Evolutionary conservation across 2,113 vertebrate species (phyloP).

Genomic region (Odocoileus hemionus): DNA sequence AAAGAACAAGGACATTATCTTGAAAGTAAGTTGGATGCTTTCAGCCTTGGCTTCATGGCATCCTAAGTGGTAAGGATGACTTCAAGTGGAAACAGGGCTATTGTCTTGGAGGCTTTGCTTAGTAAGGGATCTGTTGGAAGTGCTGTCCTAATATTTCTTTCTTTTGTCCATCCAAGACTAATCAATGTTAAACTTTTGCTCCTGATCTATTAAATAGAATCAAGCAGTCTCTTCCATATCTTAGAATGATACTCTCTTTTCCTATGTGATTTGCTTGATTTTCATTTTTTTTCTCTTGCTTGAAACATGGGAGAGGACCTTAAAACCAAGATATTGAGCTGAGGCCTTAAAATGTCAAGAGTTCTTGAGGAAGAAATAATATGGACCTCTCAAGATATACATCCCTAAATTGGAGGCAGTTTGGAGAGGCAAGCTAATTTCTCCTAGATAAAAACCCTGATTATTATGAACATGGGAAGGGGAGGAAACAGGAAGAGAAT

Average conservation of each 20-base stretch:
- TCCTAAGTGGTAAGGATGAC: background rate
- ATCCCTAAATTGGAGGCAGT: background rate
- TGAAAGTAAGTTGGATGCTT: background rate
- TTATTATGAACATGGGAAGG: background rate
- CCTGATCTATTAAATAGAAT: background rate
- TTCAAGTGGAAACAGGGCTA: background rate
- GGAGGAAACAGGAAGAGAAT: background rate
- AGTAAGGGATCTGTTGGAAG: background rate
- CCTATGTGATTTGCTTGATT: background rate
- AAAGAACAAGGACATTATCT: background rate
- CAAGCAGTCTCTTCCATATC: background rate
- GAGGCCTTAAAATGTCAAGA: slow-evolving; percentile 19
- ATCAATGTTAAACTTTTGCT: background rate
- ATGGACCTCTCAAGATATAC: background rate
- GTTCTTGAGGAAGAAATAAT: background rate
- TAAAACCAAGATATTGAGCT: background rate
- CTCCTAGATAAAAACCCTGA: background rate
- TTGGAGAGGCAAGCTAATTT: background rate
- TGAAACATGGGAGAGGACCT: background rate
- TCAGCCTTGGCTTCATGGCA: background rate
- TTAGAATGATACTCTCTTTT: background rate
- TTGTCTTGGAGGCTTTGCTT: background rate
- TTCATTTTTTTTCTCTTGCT: background rate
- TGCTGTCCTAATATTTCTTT: background rate
- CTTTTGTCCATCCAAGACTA: background rate